Evolutionary conservation across 2,888 invertebrate species (phyloP), one percentile per base, ranked within the genome.

Genomic region (Diploptera punctata): DNA sequence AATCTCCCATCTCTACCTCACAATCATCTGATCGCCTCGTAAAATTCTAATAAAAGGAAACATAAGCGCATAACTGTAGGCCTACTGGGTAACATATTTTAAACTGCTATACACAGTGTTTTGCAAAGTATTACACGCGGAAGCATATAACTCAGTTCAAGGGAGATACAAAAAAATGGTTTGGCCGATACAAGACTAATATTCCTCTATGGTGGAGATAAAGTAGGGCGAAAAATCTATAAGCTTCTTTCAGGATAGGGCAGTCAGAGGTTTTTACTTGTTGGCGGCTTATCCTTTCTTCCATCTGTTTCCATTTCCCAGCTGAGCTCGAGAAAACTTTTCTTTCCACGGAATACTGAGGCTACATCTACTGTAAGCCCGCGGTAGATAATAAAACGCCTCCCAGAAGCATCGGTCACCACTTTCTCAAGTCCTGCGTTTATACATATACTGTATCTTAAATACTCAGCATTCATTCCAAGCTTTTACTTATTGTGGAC

Each of bases 171-270:
- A 24, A 3, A 24, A 24, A 52, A 24, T 3, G 10, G 13, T 52
- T 24, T 52, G 52, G 10, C 52, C 52, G 52, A 52, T 52, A 21
- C 24, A 52, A 52, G 52, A 24, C 52, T 52, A 24, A 52, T 52
- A 52, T 52, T 24, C 52, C 24, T 52, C 52, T 4, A 24, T 24
- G 24, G 24, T 21, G n/a, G 1, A 21, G 52, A 4, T 21, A 52
- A 24, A 24, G 52, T 13, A 13, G 62, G n/a, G 43, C 21, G 43
- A 43, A 62, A 62, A 43, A 62, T 62, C 62, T 43, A 62, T 62
- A 62, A 62, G 62, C 62, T 62, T 21, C 62, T 62, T 62, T 62
- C 16, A 13, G 16, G 62, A 21, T 10, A 21, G 18, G 38, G 5
- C 19, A 19, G 18, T 49, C 49, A 52, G 33, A 21, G 52, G 21